Conservation (phyloP, 2,113 vertebrate genomes). For the Brachyhypopomus occidentalis region DNA sequence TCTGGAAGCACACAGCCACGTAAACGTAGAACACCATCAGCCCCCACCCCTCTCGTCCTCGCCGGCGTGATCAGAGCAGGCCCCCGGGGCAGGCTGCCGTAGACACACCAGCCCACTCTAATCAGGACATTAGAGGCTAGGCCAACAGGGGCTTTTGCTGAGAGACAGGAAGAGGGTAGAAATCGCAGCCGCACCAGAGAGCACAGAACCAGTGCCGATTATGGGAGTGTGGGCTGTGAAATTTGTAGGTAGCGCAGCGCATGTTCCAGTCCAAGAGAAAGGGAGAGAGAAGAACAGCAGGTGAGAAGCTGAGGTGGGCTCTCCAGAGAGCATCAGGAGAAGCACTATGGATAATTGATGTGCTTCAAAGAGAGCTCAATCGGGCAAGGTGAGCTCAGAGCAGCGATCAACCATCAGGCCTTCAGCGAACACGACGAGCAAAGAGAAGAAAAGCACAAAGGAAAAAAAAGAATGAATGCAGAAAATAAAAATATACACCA, state of each 20-base stretch:
- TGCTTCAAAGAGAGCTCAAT: slow-evolving; percentile 14
- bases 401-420: slow-evolving; percentile 28
- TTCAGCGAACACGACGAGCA: slow-evolving; percentile 4
- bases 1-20: not conserved
- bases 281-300: not conserved
- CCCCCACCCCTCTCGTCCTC: not conserved
- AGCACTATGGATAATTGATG: slow-evolving; percentile 53
- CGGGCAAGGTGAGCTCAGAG: slow-evolving; percentile 28
- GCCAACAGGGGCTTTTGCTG: not conserved
- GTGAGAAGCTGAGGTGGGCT: slow-evolving; percentile 35
- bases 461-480: not conserved
- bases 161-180: not conserved
- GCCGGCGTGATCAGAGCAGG: not conserved
- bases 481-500: not conserved
- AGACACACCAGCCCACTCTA: slow-evolving; percentile 19
- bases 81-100: not conserved
- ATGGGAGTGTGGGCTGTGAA: not conserved
- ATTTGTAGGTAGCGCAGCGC: not conserved
- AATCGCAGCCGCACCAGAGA: not conserved
- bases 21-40: not conserved
- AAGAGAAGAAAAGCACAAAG: not conserved
- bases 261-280: slow-evolving; percentile 23
- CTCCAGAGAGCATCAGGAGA: slow-evolving; percentile 36
- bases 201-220: too few relatives aligned
- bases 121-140: slow-evolving; percentile 24